Percentiles rank a stretch among this genome's conserved stretches.
Evolutionary conservation across 1,140 invertebrate species (phyloP).

Genomic region (Megathymus violae): DNA sequence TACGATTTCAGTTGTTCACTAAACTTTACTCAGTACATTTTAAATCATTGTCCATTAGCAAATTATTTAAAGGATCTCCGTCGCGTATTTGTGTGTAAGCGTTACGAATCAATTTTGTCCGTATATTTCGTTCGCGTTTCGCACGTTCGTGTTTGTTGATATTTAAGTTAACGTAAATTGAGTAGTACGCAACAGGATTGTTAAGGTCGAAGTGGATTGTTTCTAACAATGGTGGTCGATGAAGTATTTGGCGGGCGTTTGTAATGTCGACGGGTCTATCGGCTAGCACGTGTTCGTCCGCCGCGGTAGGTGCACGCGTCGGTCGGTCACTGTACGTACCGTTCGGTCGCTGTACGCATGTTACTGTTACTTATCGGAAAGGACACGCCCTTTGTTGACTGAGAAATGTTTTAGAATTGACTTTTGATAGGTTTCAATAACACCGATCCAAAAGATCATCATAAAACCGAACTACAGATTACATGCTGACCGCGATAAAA

Average conservation of each 20-base stretch:
- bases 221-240: conserved; percentile 3
- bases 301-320: no score
- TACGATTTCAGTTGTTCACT: conserved; percentile 32
- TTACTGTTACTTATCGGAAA: no score
- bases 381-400: background rate
- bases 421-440: background rate
- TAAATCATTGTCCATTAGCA: conserved; percentile 48
- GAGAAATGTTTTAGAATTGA: no score
- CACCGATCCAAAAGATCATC: no score
- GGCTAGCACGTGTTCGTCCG: background rate
- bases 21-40: conserved; percentile 40
- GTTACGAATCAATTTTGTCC: conserved; percentile 42
- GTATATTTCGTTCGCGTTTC: conserved; percentile 52
- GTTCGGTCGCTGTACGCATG: background rate
- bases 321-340: no score
- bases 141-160: conserved; percentile 38
- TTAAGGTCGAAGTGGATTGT: conserved; percentile 22
- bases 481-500: conserved; percentile 21
- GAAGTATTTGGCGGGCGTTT: conserved; percentile 11
- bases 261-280: background rate
- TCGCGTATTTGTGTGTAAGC: conserved; percentile 48
- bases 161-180: conserved; percentile 15
- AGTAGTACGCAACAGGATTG: background rate
- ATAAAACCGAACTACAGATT: background rate
- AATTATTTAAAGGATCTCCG: conserved; percentile 63